These are phyloP conservation scores for Dascillus cervinus DNA, from an alignment of 2,888 invertebrate species.

Conservation along the genomic window DNA sequence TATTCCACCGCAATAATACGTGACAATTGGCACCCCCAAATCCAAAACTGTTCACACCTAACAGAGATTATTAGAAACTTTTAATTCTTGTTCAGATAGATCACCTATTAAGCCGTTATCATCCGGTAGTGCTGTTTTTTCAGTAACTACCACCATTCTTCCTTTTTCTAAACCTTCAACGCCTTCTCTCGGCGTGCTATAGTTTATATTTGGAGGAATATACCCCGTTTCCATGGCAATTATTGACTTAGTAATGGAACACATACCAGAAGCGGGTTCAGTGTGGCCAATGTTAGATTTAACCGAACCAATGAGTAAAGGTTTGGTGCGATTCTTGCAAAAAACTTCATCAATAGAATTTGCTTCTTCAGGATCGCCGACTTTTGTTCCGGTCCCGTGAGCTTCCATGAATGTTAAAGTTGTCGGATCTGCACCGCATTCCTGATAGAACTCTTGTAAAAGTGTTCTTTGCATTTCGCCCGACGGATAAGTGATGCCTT, in stretches of 20 bases:
- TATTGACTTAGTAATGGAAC: slow-evolving; percentile 51
- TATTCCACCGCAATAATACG: slow-evolving; percentile 54
- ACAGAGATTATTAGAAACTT: too few relatives aligned
- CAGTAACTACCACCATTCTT: slow-evolving; percentile 51
- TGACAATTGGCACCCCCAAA: slow-evolving; percentile 89
- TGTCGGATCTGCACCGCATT: slow-evolving; percentile 59
- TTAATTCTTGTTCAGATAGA: too few relatives aligned
- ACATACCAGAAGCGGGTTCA: slow-evolving; percentile 43
- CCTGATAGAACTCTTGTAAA: slow-evolving; percentile 52
- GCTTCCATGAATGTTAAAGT: slow-evolving; percentile 71
- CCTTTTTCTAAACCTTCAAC: slow-evolving; percentile 45
- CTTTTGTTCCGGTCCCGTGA: slow-evolving; percentile 46
- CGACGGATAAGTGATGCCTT: slow-evolving; percentile 16
- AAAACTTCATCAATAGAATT: slow-evolving; percentile 53
- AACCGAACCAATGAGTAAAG: slow-evolving; percentile 49
- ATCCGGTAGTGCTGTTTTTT: slow-evolving; percentile 53
- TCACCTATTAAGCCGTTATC: too few relatives aligned
- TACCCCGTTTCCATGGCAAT: slow-evolving; percentile 58
- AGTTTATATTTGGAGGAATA: slow-evolving; percentile 67
- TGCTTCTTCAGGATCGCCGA: slow-evolving; percentile 59
- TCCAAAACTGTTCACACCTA: slow-evolving; percentile 91
- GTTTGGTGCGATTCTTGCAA: slow-evolving; percentile 47
- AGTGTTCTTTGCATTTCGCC: slow-evolving; percentile 50
- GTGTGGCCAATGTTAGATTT: slow-evolving; percentile 43
- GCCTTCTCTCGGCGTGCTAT: slow-evolving; percentile 47